Conservation (phyloP, 2,888 invertebrate genomes). For the Atrina japonica region DNA sequence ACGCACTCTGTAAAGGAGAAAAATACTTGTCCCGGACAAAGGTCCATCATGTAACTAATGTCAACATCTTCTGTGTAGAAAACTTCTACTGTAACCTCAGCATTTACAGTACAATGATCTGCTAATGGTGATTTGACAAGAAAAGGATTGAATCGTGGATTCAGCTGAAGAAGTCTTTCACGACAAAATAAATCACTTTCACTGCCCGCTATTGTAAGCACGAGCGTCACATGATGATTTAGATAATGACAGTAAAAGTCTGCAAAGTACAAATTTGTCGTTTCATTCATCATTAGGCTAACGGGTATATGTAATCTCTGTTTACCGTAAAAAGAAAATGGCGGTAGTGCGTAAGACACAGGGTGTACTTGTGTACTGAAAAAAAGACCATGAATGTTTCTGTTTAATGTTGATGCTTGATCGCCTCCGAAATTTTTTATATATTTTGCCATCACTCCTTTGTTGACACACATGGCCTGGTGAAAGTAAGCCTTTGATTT, state of each 20-base stretch:
- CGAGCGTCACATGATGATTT: constrained; percentile 76
- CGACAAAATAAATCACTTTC: constrained; percentile 40
- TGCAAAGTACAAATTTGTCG: constrained; percentile 72
- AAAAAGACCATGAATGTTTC: constrained; percentile 49
- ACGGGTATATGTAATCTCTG: constrained; percentile 43
- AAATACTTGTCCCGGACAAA: constrained; percentile 9
- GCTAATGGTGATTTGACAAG: constrained; percentile 8
- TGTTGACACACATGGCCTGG: neutral
- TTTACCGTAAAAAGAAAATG: constrained; percentile 47
- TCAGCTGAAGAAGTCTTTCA: constrained; percentile 30
- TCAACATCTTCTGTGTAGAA: constrained; percentile 52
- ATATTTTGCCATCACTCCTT: constrained; percentile 34
- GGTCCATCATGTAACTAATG: constrained; percentile 4
- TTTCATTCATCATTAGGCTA: constrained; percentile 20
- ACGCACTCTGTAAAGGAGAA: constrained; percentile 2
- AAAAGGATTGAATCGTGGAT: constrained; percentile 43
- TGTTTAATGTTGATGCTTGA: constrained; percentile 36
- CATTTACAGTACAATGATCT: constrained; percentile 26
- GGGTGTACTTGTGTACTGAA: constrained; percentile 73
- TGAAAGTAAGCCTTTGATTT: constrained; percentile 30
- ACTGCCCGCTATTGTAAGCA: constrained; percentile 49
- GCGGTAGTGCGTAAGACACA: constrained; percentile 55
- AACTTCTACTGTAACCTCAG: constrained; percentile 44
- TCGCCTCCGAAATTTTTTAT: constrained; percentile 37
- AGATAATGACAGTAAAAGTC: constrained; percentile 78